phyloP scores from a whole-genome alignment of 2,113 vertebrate genomes.

The Tragelaphus scriptus region DNA sequence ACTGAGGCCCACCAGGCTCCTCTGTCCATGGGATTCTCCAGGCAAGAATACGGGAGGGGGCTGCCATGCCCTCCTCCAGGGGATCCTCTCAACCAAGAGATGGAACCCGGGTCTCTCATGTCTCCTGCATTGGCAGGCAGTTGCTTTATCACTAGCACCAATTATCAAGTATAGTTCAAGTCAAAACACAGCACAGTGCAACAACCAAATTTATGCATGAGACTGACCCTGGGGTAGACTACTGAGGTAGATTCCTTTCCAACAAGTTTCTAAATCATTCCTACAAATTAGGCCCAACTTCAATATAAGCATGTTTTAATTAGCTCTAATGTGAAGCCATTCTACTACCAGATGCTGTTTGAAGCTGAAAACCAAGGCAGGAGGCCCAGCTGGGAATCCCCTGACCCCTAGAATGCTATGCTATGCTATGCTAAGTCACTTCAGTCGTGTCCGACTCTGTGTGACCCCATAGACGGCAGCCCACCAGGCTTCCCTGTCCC shows the following conservation, averaged over 20 bases:
- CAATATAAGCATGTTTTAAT: constrained; percentile 57
- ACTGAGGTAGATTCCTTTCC: constrained; percentile 66
- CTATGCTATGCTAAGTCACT: too few species aligned
- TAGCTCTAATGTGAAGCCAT: constrained; percentile 56
- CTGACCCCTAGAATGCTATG: not conserved
- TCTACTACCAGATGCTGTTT: constrained; percentile 1
- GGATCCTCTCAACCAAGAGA: not conserved
- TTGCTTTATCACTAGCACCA: not conserved
- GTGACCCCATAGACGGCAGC: too few species aligned
- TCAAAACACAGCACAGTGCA: constrained; percentile 61
- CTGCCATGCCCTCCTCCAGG: not conserved
- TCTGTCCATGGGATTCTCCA: not conserved
- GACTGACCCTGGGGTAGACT: constrained; percentile 26
- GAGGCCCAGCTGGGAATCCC: not conserved
- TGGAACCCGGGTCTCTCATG: not conserved
- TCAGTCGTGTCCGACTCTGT: too few species aligned
- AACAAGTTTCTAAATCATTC: constrained; percentile 62
- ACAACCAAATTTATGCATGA: constrained; percentile 61
- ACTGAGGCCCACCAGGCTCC: not conserved
- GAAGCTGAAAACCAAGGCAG: not conserved
- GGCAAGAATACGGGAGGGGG: not conserved
- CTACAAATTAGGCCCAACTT: constrained; percentile 61
- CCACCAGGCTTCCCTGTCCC: too few species aligned
- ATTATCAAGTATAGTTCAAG: constrained; percentile 34
- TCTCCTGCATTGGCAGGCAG: not conserved